These are phyloP conservation scores for Hoplostethus atlanticus DNA, from an alignment of 2,797 vertebrate genomes.

Conservation along the genomic window DNA sequence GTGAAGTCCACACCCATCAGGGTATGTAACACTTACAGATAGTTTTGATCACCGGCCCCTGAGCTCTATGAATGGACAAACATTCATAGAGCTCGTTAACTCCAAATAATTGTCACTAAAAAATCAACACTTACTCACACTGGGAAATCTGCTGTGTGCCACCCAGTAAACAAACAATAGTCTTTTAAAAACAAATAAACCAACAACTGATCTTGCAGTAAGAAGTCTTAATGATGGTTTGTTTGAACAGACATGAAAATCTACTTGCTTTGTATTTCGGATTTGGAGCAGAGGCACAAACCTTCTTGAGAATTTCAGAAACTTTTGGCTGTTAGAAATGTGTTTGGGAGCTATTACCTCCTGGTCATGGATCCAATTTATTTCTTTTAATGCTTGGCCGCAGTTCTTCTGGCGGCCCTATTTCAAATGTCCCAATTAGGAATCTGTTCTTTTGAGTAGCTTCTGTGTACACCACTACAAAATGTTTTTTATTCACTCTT, in stretches of 20 bases:
- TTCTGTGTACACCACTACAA: background rate
- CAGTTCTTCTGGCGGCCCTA: constrained; percentile 9
- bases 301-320: background rate
- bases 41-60: too few relatives aligned
- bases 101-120: too few relatives aligned
- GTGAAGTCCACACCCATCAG: background rate
- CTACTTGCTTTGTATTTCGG: background rate
- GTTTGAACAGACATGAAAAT: background rate
- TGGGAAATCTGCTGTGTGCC: background rate
- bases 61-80: too few relatives aligned
- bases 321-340: background rate
- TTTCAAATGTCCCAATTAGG: constrained; percentile 7
- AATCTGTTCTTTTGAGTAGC: background rate
- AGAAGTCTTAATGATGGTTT: background rate
- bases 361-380: background rate
- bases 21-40: background rate
- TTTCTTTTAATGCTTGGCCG: constrained; percentile 13
- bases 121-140: too few relatives aligned
- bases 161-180: background rate
- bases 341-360: constrained; percentile 7
- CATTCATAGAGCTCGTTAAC: too few relatives aligned
- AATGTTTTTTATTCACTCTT: too few relatives aligned
- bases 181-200: background rate
- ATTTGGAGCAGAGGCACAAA: background rate
- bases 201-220: background rate